Percentiles rank a stretch among this genome's conserved stretches.
These are phyloP conservation scores for Eulithis testata DNA, from an alignment of 2,888 invertebrate genomes.

Conservation along the genomic window DNA sequence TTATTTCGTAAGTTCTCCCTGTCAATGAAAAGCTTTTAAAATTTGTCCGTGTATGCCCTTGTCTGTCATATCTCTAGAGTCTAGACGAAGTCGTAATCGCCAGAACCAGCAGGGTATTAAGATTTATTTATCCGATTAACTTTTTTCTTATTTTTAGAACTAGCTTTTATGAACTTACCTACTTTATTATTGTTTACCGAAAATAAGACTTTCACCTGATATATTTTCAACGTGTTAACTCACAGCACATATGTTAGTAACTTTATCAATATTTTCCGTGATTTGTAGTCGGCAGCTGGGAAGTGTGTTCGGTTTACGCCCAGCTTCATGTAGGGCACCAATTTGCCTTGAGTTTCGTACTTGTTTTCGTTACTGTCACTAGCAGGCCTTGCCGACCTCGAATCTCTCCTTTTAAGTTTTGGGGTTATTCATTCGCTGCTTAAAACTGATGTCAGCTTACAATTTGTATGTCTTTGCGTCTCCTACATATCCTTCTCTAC, in stretches of 20 bases:
- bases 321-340: conserved; percentile 24
- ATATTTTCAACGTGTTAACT: too few species aligned
- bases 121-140: too few species aligned
- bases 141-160: too few species aligned
- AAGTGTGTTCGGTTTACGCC: conserved; percentile 20
- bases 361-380: conserved; percentile 33
- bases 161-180: too few species aligned
- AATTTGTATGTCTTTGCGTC: not conserved
- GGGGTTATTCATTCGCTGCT: conserved; percentile 18
- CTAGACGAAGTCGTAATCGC: too few species aligned
- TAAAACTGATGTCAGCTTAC: not conserved
- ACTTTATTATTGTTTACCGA: not conserved
- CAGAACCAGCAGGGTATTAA: too few species aligned
- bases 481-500: not conserved
- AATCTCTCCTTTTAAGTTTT: conserved; percentile 33
- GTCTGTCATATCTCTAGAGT: too few species aligned
- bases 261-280: conserved; percentile 10
- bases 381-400: conserved; percentile 6
- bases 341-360: conserved; percentile 39
- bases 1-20: too few species aligned
- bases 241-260: not conserved
- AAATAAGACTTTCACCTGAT: not conserved
- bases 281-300: conserved; percentile 17
- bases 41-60: too few species aligned
- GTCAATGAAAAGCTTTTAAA: too few species aligned